phyloP scores from a whole-genome alignment of 2,113 vertebrate genomes.

The Ginglymostoma cirratum region DNA sequence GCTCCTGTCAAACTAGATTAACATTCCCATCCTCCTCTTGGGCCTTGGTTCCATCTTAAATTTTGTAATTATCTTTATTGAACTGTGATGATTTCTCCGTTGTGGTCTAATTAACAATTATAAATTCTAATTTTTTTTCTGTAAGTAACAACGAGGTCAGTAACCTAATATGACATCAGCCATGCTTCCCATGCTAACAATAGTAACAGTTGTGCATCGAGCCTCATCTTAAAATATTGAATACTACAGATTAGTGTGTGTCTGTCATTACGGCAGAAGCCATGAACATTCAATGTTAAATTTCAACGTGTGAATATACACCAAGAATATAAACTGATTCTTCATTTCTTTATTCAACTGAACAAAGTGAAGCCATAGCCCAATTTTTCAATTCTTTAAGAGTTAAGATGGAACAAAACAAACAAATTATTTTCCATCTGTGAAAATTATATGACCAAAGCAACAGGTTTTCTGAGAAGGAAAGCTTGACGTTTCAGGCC shows the following conservation, averaged over 20 bases:
- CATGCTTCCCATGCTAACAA: not conserved
- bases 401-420: not conserved
- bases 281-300: not conserved
- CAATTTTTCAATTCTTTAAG: not conserved
- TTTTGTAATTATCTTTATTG: conserved; percentile 14
- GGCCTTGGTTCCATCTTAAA: not conserved
- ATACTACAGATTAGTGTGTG: not conserved
- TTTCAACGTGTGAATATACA: not conserved
- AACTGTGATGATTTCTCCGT: not conserved
- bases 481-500: too few relatives aligned
- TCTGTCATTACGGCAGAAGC: not conserved
- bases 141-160: not conserved
- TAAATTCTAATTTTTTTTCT: not conserved
- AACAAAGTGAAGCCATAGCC: not conserved
- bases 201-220: not conserved
- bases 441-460: not conserved
- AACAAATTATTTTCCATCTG: not conserved
- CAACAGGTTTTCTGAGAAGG: not conserved
- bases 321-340: not conserved
- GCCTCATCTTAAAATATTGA: not conserved
- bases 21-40: not conserved
- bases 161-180: not conserved
- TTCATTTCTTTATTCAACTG: not conserved
- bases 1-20: not conserved
- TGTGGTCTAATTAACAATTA: conserved; percentile 1